Conservation (phyloP, 1,140 invertebrate genomes). For the Phymorhynchus buccinoides region DNA sequence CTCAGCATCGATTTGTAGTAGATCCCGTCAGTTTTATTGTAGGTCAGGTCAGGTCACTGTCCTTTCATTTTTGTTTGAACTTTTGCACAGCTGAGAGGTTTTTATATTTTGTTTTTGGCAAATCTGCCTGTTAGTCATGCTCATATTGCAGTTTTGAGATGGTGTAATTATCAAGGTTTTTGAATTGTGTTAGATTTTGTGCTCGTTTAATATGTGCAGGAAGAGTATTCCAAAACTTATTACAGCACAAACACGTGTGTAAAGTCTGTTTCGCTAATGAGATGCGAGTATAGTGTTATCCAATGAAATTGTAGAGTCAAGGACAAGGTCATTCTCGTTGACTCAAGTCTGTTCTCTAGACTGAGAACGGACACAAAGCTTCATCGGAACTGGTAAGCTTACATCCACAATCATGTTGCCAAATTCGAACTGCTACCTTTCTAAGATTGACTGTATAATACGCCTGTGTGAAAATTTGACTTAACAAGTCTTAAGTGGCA, state of each 20-base stretch:
- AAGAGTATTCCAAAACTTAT: too few relatives aligned
- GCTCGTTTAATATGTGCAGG: too few relatives aligned
- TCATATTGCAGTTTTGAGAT: too few relatives aligned
- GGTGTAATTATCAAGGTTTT: too few relatives aligned
- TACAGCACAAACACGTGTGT: slow-evolving; percentile 1
- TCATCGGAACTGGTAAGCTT: background rate
- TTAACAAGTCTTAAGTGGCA: background rate
- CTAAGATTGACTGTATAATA: background rate
- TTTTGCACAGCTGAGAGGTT: too few relatives aligned
- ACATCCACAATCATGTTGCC: background rate
- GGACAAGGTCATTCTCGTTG: slow-evolving; percentile 28
- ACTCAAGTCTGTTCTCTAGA: slow-evolving; percentile 39
- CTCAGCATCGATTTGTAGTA: too few relatives aligned
- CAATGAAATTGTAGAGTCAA: background rate
- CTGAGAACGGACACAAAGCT: background rate
- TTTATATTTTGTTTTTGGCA: too few relatives aligned
- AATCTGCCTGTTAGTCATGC: too few relatives aligned
- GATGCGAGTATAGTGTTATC: background rate
- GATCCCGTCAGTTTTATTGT: too few relatives aligned
- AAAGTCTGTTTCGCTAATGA: slow-evolving; percentile 6
- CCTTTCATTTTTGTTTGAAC: too few relatives aligned
- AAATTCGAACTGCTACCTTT: background rate
- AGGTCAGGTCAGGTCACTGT: too few relatives aligned
- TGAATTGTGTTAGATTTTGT: too few relatives aligned
- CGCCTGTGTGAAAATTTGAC: background rate